These are phyloP conservation scores for Morpho achilles DNA, from an alignment of 2,888 invertebrate genomes.

Conservation along the genomic window DNA sequence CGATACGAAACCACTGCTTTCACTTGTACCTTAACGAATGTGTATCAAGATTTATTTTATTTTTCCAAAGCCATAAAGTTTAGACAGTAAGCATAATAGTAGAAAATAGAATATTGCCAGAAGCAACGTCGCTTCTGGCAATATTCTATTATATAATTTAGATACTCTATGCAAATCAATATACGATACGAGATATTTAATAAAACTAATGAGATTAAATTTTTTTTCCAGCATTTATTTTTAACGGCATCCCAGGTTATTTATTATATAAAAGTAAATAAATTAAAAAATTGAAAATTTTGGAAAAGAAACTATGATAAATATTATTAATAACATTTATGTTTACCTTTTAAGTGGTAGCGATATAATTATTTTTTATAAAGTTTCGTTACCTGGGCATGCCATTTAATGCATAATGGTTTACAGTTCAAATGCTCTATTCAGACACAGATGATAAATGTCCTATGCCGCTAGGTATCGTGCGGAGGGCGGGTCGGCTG, in stretches of 20 bases:
- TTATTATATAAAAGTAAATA: background rate
- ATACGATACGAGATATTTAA: slow-evolving; percentile 16
- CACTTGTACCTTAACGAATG: slow-evolving; percentile 58
- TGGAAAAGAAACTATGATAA: too few relatives aligned
- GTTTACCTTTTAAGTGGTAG: too few relatives aligned
- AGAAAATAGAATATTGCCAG: slow-evolving; percentile 66
- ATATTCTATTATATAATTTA: background rate
- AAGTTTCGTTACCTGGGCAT: slow-evolving; percentile 18
- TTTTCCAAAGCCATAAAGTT: slow-evolving; percentile 71
- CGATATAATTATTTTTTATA: background rate
- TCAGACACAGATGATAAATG: slow-evolving; percentile 61
- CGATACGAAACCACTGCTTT: slow-evolving; percentile 59
- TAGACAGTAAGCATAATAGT: slow-evolving; percentile 63
- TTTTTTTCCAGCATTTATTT: slow-evolving; percentile 67
- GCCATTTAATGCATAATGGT: slow-evolving; percentile 29
- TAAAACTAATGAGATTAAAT: slow-evolving; percentile 51
- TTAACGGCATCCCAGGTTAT: slow-evolving; percentile 29
- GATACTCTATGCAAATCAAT: background rate
- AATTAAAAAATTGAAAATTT: too few relatives aligned
- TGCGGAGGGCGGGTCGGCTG: slow-evolving; percentile 90
- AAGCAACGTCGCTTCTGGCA: slow-evolving; percentile 40
- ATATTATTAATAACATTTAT: too few relatives aligned
- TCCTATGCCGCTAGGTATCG: slow-evolving; percentile 86
- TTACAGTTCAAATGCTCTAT: slow-evolving; percentile 46
- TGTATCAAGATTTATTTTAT: slow-evolving; percentile 56